A percentile compares a stretch with the other conserved stretches of the same genome.
Evolutionary conservation across 2,888 invertebrate species (phyloP).

Genomic region (Bembecia ichneumoniformis): DNA sequence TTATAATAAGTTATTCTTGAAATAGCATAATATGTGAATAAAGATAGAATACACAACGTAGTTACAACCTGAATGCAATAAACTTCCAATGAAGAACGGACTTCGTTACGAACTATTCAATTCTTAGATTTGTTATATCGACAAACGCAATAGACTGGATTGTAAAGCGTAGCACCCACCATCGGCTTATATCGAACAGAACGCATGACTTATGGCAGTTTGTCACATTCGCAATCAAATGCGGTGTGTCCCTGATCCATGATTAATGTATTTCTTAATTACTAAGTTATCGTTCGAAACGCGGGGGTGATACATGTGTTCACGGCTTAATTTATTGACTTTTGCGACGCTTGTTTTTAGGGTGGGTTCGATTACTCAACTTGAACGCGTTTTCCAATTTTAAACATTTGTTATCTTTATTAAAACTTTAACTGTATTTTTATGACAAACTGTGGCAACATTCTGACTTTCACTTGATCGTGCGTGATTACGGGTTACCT

Average conservation of each 20-base stretch:
- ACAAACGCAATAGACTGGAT: slow-evolving; percentile 14
- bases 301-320: slow-evolving; percentile 56
- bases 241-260: slow-evolving; percentile 46
- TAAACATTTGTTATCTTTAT: slow-evolving; percentile 7
- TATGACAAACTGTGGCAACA: too few relatives aligned
- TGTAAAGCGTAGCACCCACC: slow-evolving; percentile 32
- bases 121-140: slow-evolving; percentile 16
- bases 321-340: slow-evolving; percentile 61
- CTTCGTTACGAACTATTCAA: slow-evolving; percentile 2
- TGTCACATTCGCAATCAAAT: slow-evolving; percentile 58
- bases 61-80: not conserved
- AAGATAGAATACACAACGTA: not conserved
- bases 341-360: slow-evolving; percentile 36
- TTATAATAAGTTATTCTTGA: not conserved
- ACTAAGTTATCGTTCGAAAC: slow-evolving; percentile 55
- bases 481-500: too few relatives aligned
- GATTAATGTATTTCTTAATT: slow-evolving; percentile 71
- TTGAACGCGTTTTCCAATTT: slow-evolving; percentile 8
- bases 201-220: slow-evolving; percentile 58
- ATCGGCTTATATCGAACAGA: slow-evolving; percentile 9
- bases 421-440: not conserved
- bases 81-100: not conserved
- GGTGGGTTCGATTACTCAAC: slow-evolving; percentile 26
- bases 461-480: too few relatives aligned
- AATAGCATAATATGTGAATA: slow-evolving; percentile 10